These are phyloP conservation scores for Leptinotarsa texana DNA, from an alignment of 1,140 invertebrate genomes.

Conservation along the genomic window DNA sequence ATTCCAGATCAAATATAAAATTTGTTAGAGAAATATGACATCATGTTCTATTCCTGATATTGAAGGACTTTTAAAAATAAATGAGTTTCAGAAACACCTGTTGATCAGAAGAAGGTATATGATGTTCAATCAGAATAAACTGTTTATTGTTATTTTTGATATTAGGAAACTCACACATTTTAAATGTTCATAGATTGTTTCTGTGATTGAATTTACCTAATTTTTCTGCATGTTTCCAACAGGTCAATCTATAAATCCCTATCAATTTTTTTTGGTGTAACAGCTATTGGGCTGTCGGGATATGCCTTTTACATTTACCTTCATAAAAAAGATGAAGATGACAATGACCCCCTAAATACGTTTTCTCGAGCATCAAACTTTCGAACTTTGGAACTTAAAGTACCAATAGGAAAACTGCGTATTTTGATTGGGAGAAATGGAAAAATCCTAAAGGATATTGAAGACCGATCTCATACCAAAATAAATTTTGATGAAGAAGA, in stretches of 20 bases:
- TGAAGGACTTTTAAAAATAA: slow-evolving; percentile 11
- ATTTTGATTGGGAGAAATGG: slow-evolving; percentile 68
- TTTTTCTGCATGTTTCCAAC: slow-evolving; percentile 11
- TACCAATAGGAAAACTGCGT: slow-evolving; percentile 58
- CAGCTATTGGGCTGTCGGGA: slow-evolving; percentile 55
- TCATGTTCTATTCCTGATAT: neutral
- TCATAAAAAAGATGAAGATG: slow-evolving; percentile 54
- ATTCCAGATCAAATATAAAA: neutral
- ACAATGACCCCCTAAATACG: slow-evolving; percentile 34
- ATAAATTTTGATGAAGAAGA: slow-evolving; percentile 71
- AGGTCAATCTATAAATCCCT: slow-evolving; percentile 43
- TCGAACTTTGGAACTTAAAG: slow-evolving; percentile 54
- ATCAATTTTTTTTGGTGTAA: slow-evolving; percentile 52
- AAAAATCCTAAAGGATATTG: slow-evolving; percentile 69
- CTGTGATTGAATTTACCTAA: neutral
- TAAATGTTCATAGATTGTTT: too few relatives aligned
- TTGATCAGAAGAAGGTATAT: neutral
- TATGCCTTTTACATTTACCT: slow-evolving; percentile 56
- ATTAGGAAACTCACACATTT: too few relatives aligned
- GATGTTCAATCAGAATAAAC: too few relatives aligned
- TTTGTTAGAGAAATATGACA: neutral
- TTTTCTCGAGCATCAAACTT: slow-evolving; percentile 46
- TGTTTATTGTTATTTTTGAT: too few relatives aligned
- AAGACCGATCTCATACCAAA: slow-evolving; percentile 68
- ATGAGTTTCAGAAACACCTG: slow-evolving; percentile 1